These are phyloP conservation scores for Paradisaea rubra DNA, from an alignment of 2,113 vertebrate genomes.

Conservation along the genomic window DNA sequence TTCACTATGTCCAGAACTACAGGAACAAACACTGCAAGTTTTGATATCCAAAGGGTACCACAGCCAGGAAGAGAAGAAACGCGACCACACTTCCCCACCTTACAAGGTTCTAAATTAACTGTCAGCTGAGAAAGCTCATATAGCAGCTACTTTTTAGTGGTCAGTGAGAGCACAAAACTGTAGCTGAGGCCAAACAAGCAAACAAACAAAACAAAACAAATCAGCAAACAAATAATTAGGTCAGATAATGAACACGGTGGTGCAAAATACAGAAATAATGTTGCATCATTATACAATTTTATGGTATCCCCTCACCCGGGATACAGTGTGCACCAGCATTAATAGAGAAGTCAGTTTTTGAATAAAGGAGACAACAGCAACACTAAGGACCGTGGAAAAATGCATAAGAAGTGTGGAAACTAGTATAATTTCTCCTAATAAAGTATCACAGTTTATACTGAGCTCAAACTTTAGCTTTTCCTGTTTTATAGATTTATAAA, in stretches of 20 bases:
- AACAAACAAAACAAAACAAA: background rate
- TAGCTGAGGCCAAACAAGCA: background rate
- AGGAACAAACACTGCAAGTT: background rate
- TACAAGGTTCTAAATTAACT: background rate
- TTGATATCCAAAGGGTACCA: background rate
- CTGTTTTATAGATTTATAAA: background rate
- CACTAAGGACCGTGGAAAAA: background rate
- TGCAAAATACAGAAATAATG: background rate
- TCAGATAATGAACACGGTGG: background rate
- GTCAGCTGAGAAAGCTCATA: background rate
- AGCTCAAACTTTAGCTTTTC: background rate
- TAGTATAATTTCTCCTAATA: background rate
- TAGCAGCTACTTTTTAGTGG: background rate
- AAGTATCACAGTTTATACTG: background rate
- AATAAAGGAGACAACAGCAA: background rate
- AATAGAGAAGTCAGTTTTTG: background rate
- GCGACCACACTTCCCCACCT: rapidly evolving
- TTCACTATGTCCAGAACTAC: background rate
- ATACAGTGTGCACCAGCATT: background rate
- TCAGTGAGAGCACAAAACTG: background rate
- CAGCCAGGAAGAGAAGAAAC: background rate
- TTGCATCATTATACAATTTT: background rate
- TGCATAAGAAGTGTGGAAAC: background rate
- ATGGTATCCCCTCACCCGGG: background rate
- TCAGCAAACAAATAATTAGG: background rate